phyloP scores from a whole-genome alignment of 2,113 vertebrate genomes.

The Amia ocellicauda region DNA sequence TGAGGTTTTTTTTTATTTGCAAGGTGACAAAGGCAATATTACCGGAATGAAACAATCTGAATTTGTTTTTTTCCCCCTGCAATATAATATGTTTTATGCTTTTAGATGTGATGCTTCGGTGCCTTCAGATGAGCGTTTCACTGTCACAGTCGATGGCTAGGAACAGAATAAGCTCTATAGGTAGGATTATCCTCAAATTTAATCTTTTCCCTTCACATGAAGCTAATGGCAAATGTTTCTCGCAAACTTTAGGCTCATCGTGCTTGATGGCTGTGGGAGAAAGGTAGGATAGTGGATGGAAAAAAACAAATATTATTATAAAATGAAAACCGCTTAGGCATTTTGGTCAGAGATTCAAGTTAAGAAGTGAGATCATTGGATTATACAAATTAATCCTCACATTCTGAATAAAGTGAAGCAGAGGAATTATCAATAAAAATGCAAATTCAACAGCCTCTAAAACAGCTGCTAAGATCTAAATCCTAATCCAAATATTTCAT shows the following conservation, averaged over 20 bases:
- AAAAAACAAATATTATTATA: neutral
- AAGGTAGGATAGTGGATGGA: conserved; percentile 70
- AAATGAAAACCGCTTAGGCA: conserved; percentile 4
- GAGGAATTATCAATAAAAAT: conserved; percentile 10
- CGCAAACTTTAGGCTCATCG: conserved; percentile 76
- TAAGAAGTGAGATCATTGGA: conserved; percentile 6
- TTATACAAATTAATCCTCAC: conserved; percentile 6
- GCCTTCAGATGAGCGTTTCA: conserved; percentile 82
- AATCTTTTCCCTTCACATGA: conserved; percentile 75
- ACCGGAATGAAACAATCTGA: conserved; percentile 84
- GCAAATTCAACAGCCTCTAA: conserved; percentile 6
- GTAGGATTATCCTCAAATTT: conserved; percentile 86
- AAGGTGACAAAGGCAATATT: conserved; percentile 87
- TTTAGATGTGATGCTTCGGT: conserved; percentile 77
- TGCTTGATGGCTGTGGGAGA: conserved; percentile 70
- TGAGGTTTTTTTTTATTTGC: conserved; percentile 70
- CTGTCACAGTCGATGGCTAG: conserved; percentile 81
- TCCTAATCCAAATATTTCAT: conserved; percentile 5
- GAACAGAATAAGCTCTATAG: conserved; percentile 85
- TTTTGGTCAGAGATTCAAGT: conserved; percentile 3
- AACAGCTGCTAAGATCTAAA: conserved; percentile 12
- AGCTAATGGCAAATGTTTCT: conserved; percentile 83
- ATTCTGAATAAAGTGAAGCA: conserved; percentile 5
- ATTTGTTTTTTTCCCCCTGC: conserved; percentile 78
- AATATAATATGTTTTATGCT: conserved; percentile 86